Evolutionary conservation across 2,888 invertebrate genomes (phyloP).

Genomic region (Prosapia bicincta): DNA sequence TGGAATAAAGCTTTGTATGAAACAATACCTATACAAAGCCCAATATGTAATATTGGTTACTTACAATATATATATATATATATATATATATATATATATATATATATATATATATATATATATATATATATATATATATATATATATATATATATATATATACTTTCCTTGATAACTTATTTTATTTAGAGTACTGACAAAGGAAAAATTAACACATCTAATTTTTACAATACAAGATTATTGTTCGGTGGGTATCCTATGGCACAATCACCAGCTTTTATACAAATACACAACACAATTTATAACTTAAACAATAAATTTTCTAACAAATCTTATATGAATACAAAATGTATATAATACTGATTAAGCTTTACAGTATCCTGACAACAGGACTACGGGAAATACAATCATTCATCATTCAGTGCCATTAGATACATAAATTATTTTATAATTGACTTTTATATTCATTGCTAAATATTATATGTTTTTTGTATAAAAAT

Average conservation of each 20-base stretch:
- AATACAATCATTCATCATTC: not conserved
- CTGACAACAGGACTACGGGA: not conserved
- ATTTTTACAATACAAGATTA: not conserved
- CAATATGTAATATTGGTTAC: too few species aligned
- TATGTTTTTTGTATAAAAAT: not conserved
- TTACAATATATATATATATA: too few species aligned
- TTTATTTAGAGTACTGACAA: not conserved
- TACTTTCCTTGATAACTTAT: not conserved
- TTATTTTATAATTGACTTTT: not conserved
- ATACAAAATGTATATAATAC: slow-evolving; percentile 24
- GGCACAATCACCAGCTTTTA: slow-evolving; percentile 15
- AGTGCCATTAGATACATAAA: not conserved
- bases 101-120: too few species aligned
- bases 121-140: too few species aligned
- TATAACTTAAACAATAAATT: not conserved
- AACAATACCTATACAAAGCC: not conserved
- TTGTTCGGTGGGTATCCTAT: slow-evolving; percentile 18
- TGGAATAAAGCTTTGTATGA: not conserved
- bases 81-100: too few species aligned
- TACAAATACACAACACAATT: slow-evolving; percentile 14
- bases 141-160: too few species aligned
- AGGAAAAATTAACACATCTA: not conserved
- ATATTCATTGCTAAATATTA: not conserved
- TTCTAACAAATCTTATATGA: slow-evolving; percentile 16
- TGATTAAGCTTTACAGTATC: slow-evolving; percentile 11